A percentile compares a stretch with the other conserved stretches of the same genome.
Conservation (phyloP, 2,888 invertebrate genomes). For the Escarpia spicata region DNA sequence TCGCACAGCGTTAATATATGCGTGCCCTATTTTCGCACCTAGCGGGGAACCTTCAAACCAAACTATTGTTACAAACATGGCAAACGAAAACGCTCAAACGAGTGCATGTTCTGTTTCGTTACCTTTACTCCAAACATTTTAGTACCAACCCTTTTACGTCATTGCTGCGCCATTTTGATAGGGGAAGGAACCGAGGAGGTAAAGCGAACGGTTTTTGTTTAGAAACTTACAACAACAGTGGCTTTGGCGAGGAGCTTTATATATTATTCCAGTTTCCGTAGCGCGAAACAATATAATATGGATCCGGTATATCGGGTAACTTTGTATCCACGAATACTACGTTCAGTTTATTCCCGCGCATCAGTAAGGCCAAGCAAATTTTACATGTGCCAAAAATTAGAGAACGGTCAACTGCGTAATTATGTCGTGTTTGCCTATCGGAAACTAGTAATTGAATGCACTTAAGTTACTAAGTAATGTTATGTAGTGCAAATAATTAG, state of each 20-base stretch:
- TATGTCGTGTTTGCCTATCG: neutral
- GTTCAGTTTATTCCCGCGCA: neutral
- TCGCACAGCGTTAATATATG: neutral
- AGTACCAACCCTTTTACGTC: neutral
- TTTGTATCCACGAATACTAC: neutral
- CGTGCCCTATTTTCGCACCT: constrained; percentile 12
- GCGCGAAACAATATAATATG: neutral
- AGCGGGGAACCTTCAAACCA: neutral
- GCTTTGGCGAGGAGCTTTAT: neutral
- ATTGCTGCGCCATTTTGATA: constrained; percentile 7
- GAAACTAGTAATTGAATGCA: neutral
- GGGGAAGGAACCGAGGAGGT: neutral
- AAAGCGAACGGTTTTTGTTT: neutral
- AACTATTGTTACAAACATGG: constrained; percentile 2
- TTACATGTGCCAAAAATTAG: neutral
- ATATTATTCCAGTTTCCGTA: neutral
- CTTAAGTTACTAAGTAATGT: neutral
- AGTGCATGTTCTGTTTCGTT: neutral
- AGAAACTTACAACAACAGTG: neutral
- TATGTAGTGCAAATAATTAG: neutral
- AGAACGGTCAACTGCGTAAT: neutral
- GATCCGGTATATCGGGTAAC: constrained; percentile 12
- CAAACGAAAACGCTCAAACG: neutral
- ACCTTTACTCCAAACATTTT: neutral
- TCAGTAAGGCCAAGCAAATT: constrained; percentile 16